These are phyloP conservation scores for Percopsis transmontana DNA, from an alignment of 2,113 vertebrate genomes.

Conservation along the genomic window DNA sequence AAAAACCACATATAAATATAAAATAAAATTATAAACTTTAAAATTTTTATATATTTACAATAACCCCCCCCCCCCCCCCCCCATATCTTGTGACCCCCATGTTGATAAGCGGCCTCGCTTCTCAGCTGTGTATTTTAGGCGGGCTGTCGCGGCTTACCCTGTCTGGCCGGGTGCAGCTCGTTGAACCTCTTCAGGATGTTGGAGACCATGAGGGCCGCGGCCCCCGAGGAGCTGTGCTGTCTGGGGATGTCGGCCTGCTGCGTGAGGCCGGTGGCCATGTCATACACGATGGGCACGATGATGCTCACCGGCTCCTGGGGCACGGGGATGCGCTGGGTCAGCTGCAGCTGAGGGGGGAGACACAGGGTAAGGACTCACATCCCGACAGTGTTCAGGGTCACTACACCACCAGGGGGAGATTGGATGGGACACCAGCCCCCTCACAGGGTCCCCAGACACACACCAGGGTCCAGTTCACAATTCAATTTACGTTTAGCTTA, in stretches of 20 bases:
- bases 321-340: constrained; percentile 93
- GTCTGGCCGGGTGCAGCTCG: constrained; percentile 93
- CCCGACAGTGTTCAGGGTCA: background rate
- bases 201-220: constrained; percentile 96
- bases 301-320: constrained; percentile 94
- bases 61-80: no score
- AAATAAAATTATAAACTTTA: no score
- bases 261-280: constrained; percentile 97
- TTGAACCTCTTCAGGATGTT: constrained; percentile 98
- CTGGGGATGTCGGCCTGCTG: constrained; percentile 99
- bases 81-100: no score
- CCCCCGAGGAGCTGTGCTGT: constrained; percentile 96
- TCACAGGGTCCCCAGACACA: no score
- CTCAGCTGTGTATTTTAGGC: background rate
- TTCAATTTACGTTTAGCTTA: no score
- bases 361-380: background rate
- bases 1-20: no score
- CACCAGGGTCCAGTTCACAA: no score
- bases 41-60: no score
- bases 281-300: constrained; percentile 98
- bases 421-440: no score
- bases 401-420: background rate
- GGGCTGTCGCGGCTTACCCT: constrained; percentile 69
- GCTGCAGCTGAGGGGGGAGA: constrained; percentile 84
- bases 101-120: no score